Evolutionary conservation across 1,140 invertebrate species (phyloP).

Genomic region (Aphidius gifuensis): DNA sequence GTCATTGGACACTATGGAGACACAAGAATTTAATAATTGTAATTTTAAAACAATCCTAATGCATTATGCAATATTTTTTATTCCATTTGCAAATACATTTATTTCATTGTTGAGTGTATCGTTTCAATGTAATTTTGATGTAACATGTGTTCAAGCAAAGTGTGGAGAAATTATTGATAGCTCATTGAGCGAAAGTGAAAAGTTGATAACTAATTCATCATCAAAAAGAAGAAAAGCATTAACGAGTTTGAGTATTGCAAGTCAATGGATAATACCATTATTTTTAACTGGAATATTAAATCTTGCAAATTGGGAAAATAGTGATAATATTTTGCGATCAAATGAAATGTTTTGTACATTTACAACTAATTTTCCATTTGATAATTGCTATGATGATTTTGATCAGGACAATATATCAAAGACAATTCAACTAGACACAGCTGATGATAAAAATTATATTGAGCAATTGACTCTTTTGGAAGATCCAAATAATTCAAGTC

Average conservation of each 20-base stretch:
- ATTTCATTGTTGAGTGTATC: slow-evolving; percentile 25
- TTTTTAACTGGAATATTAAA: slow-evolving; percentile 16
- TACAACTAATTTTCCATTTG: slow-evolving; percentile 25
- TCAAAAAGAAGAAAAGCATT: slow-evolving; percentile 3
- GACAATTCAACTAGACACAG: background rate
- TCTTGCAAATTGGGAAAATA: slow-evolving; percentile 10
- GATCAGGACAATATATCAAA: background rate
- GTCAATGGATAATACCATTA: slow-evolving; percentile 28
- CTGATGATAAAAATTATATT: slow-evolving; percentile 14
- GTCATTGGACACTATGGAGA: background rate
- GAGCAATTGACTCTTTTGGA: slow-evolving; percentile 1
- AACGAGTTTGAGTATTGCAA: slow-evolving; percentile 13
- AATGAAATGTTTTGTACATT: slow-evolving; percentile 21
- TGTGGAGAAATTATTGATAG: background rate
- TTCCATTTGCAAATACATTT: slow-evolving; percentile 28
- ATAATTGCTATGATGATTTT: slow-evolving; percentile 18
- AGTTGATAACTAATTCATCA: background rate
- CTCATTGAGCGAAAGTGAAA: slow-evolving; percentile 8
- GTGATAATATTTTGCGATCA: background rate
- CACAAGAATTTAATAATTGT: slow-evolving; percentile 15
- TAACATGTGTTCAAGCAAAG: slow-evolving; percentile 13
- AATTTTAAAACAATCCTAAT: slow-evolving; percentile 17
- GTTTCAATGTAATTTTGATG: slow-evolving; percentile 13
- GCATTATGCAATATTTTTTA: slow-evolving; percentile 26
- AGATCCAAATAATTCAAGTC: slow-evolving; percentile 13